Base-by-base conservation (phyloP, 2,113 vertebrate genomes). In the Orthonyx spaldingii region DNA sequence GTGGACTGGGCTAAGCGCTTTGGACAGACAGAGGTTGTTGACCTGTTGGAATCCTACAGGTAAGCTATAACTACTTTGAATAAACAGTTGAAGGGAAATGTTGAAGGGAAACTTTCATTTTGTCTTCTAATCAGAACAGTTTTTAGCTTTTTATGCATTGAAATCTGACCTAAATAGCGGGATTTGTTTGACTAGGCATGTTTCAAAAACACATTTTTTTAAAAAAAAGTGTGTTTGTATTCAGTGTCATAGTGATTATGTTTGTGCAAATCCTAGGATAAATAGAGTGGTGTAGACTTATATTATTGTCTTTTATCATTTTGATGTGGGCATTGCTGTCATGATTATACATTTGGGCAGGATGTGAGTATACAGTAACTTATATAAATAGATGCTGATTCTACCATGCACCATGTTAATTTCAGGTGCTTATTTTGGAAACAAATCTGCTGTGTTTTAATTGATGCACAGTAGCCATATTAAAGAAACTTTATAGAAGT, bases 1-100 rank as follows among this genome's bases (percentile, higher is more conserved):
- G 96, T 99, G 64, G 99, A 99, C 96, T 99, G 99, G 98, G 99
- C 99, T 47, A 98, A 96, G 94, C 98, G 96, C 84, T 99, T 99
- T 94, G 97, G 98, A 37, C 99, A 99, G 81, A 96, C 95, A 11
- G 99, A 99, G 41, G 98, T 98, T 35, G 97, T 98, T 78, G 99
- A 99, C 74, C 97, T 99, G 14, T 97, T 99, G 52, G 98, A 98
- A 85, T 99, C 98, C 22, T 99, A 98, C 95, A 98, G 98, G 99
- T 99, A 96, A 98, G 96, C 56, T 90, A 0, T 63, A 50, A 33
- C 44, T 64, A 2, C 17, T 89, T 57, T 65, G 28, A 28, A 35
- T 42, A 65, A 90, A 50, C 19, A 32, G 12, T 47, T 90, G 3
- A 39, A 74, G 18, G 39, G 68, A 63, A 10, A 4, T 37, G 13